Base-by-base conservation (phyloP, 2,797 vertebrate genomes). In the Molossus molossus region DNA sequence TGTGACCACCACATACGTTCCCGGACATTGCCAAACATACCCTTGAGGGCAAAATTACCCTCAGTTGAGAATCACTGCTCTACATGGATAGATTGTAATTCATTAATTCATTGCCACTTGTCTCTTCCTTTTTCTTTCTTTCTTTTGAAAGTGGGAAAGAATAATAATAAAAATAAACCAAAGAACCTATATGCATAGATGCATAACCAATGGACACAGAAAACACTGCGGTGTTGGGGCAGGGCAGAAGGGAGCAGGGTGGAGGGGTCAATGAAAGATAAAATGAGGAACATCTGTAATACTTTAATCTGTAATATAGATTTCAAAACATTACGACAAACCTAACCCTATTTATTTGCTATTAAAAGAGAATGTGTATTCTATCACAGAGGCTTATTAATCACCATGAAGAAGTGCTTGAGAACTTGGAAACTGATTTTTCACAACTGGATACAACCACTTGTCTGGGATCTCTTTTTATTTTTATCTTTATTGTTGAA, bases 341-440 rank as follows among this genome's bases (percentile, higher is more conserved):
- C 29, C 13, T 94, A 89, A 95, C 20, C 13, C 48, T 81, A 86
- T 7, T 73, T 18, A 73, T 81, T 83, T 81, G 23, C 45, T 92
- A 17, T 77, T 90, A 65, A 84, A 67, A 95, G 58, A 90, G 18
- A 87, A 5, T 29, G 57, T 6, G 17, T 89, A 87, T 37, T 82
- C 83, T 84, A 58, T 65, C 82, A 70, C 8, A 62, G 14, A 91
- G 9, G 1, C 40, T 80, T 83, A 37, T 50, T 85, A 70, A 58
- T n/a, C 6, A 76, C 33, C 17, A 37, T 65, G 9, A 93, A 21
- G 84, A 37, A 72, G 14, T 55, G 6, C 37, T 77, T 57, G 9
- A 70, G 53, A 67, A 86, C 57, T 82, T 72, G 69, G 58, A 88
- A 88, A 79, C 50, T n/a, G 9, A 76, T 93, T 85, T 95, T 88